Evolutionary conservation across 1,140 invertebrate species (phyloP).

Genomic region (Zaprionus tsacasi): DNA sequence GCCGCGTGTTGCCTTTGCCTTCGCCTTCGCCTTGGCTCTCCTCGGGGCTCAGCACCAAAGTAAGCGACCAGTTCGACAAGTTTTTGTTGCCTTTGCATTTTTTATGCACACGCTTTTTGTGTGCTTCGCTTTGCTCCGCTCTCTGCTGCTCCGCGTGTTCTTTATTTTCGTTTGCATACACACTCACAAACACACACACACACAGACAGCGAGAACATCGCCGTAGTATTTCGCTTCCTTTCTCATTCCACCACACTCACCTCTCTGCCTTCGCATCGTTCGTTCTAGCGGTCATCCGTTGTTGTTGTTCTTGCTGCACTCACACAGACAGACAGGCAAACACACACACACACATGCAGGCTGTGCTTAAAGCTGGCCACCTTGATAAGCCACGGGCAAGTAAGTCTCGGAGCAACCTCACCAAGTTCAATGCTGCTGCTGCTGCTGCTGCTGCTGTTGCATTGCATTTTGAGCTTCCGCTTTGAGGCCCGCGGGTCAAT

Average conservation of each 20-base stretch:
- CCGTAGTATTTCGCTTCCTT: constrained; percentile 51
- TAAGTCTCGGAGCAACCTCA: constrained; percentile 29
- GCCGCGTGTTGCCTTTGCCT: neutral
- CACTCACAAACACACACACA: constrained; percentile 26
- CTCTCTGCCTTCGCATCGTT: constrained; percentile 44
- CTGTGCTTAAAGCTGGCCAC: constrained; percentile 68
- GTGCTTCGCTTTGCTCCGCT: constrained; percentile 12
- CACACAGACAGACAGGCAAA: neutral
- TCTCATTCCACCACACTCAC: constrained; percentile 1
- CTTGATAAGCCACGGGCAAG: constrained; percentile 62
- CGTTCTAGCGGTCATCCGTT: constrained; percentile 65
- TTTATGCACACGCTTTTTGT: constrained; percentile 67
- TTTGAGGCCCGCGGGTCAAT: constrained; percentile 44
- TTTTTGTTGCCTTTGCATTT: constrained; percentile 74
- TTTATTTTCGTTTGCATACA: constrained; percentile 62
- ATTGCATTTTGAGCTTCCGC: constrained; percentile 70
- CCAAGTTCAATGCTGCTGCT: constrained; percentile 70
- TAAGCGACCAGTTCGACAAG: constrained; percentile 73
- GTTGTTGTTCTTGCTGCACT: constrained; percentile 29
- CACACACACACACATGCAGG: constrained; percentile 17
- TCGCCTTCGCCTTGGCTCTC: constrained; percentile 2
- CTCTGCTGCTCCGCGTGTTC: constrained; percentile 62
- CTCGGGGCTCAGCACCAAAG: constrained; percentile 20
- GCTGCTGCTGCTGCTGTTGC: neutral
- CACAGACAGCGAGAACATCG: constrained; percentile 1